Evolutionary conservation across 2,797 vertebrate genomes (phyloP), one percentile per base, ranked within the genome.

Genomic region (Etheostoma nigrum): DNA sequence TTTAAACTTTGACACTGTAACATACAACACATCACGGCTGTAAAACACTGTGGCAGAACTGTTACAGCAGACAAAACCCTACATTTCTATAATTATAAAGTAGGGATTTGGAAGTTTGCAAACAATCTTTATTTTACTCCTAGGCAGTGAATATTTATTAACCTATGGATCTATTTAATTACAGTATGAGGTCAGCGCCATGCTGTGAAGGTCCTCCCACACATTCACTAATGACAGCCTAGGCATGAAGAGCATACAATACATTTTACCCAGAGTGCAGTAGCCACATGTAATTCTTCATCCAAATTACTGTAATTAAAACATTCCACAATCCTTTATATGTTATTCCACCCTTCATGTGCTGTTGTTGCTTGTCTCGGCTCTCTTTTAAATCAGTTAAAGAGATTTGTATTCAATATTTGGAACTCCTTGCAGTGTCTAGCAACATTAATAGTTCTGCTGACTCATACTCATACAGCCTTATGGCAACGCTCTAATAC

Each of bases 261-360:
- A 82, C 85, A 81, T 87, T 89, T 90, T 48, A 86, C 76, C 80
- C 87, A 85, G 76, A 91, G 83, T 33, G 74, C 83, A 88, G 84
- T 83, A 84, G 90, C 88, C 90, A 79, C 88, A 88, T 87, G 78
- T 91, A 93, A 92, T 95, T 90, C 89, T 64, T 86, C 90, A 89
- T 86, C 78, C 78, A 87, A 93, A 94, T 92, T 54, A 94, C 89
- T 92, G 91, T 93, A 92, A 94, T 95, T 94, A 93, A 92, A 92
- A 91, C 84, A 94, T 94, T 94, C 91, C 91, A 72, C 82, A 59
- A 83, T 84, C 66, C 81, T 91, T 89, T 85, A 86, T 89, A 69
- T 83, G 82, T 87, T 86, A 75, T 85, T 74, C 88, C 70, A 84
- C 70, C 69, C 75, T 89, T 79, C 63, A 60, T 85, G 53, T 61